phyloP scores from a whole-genome alignment of 2,113 vertebrate genomes.

The Pitta sordida region DNA sequence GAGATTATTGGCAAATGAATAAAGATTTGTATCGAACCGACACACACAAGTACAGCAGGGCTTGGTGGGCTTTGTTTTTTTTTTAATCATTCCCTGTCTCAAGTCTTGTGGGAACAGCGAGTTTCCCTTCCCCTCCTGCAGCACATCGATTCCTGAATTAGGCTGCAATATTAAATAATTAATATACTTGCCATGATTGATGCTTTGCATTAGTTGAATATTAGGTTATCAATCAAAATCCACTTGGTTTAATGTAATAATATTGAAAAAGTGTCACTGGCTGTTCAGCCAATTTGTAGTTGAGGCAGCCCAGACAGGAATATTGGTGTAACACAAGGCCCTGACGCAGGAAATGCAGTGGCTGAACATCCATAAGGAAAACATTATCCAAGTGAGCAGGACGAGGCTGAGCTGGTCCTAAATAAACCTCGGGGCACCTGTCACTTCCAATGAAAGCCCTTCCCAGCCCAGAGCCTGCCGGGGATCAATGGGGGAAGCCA shows the following conservation, averaged over 20 bases:
- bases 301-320: constrained; percentile 91
- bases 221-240: constrained; percentile 99
- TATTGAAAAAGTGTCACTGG: constrained; percentile 99
- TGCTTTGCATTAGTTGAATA: constrained; percentile 99
- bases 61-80: constrained; percentile 45
- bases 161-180: constrained; percentile 99
- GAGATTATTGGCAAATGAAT: constrained; percentile 94
- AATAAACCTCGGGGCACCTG: constrained; percentile 59
- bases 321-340: constrained; percentile 83
- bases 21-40: constrained; percentile 88
- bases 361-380: constrained; percentile 55
- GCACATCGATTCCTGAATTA: constrained; percentile 99
- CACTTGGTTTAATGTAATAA: constrained; percentile 99
- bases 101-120: constrained; percentile 86
- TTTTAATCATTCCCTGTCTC: constrained; percentile 88
- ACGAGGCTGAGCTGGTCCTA: constrained; percentile 44
- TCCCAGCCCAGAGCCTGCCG: not conserved
- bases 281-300: constrained; percentile 98
- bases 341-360: constrained; percentile 64
- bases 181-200: constrained; percentile 99
- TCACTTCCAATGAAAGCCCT: constrained; percentile 47
- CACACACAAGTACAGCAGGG: constrained; percentile 74
- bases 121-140: constrained; percentile 81
- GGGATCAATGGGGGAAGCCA: constrained; percentile 11
- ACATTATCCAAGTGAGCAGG: constrained; percentile 43